A percentile compares a stretch with the other conserved stretches of the same genome.
Conservation (phyloP, 2,113 vertebrate genomes). For the Eolophus roseicapilla region DNA sequence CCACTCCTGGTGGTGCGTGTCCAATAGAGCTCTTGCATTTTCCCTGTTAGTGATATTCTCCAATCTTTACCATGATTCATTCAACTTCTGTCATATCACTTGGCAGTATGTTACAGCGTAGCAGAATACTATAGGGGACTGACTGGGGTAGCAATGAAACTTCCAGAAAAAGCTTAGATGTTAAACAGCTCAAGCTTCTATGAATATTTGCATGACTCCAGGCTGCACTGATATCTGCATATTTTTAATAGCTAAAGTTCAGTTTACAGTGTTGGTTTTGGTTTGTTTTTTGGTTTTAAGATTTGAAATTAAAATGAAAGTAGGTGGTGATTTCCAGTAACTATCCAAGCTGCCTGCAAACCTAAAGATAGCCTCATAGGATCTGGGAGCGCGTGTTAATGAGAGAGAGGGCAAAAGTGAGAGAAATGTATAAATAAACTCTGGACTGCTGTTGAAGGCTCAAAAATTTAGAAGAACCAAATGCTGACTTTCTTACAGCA, state of each 20-base stretch:
- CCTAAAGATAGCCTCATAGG: neutral
- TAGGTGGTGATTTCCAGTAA: neutral
- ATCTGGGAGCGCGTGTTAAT: neutral
- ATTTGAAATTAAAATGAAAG: neutral
- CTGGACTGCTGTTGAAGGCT: neutral
- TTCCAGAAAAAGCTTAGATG: neutral
- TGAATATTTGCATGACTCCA: neutral
- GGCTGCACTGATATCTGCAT: neutral
- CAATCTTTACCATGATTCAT: neutral
- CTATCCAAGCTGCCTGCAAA: neutral
- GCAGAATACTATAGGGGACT: neutral
- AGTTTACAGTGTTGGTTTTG: neutral
- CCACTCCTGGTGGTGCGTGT: neutral
- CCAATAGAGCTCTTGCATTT: neutral
- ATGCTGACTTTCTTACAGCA: neutral
- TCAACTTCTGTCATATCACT: neutral
- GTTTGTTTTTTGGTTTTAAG: neutral
- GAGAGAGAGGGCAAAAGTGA: neutral
- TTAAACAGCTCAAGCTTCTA: neutral
- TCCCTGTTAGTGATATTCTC: rapidly evolving
- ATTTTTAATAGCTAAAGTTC: neutral
- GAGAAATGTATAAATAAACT: constrained; percentile 12
- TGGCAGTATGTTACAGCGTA: neutral
- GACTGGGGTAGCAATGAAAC: neutral
- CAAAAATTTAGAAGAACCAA: neutral